Evolutionary conservation across 1,140 invertebrate genomes (phyloP).

Genomic region (Eumaeus atala): DNA sequence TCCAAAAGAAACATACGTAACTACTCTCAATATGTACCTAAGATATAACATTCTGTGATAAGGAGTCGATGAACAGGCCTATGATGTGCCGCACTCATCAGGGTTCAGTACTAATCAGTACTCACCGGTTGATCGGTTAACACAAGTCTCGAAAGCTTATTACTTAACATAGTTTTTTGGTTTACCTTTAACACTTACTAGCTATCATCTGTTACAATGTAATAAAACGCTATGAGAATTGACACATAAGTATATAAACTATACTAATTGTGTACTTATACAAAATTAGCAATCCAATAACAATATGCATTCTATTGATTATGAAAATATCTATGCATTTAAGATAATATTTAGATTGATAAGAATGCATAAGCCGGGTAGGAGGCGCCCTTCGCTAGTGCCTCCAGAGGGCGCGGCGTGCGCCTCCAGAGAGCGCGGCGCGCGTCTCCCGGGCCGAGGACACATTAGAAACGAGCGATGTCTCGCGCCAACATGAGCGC

Average conservation of each 20-base stretch:
- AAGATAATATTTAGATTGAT: conserved; percentile 45
- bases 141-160: conserved; percentile 43
- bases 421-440: neutral
- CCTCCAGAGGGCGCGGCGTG: neutral
- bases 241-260: conserved; percentile 76
- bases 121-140: conserved; percentile 26
- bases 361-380: conserved; percentile 26
- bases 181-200: conserved; percentile 71
- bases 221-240: conserved; percentile 75
- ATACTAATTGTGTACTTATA: conserved; percentile 74
- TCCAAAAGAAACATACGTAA: too few relatives aligned
- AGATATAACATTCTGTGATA: too few relatives aligned
- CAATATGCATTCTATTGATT: conserved; percentile 70
- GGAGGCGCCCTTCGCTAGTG: conserved; percentile 15
- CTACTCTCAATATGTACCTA: too few relatives aligned
- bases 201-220: conserved; percentile 65
- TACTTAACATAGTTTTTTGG: conserved; percentile 49
- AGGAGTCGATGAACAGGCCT: conserved; percentile 2
- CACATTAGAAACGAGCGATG: conserved; percentile 3
- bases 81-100: conserved; percentile 15
- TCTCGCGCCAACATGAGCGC: neutral
- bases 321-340: conserved; percentile 66
- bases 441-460: neutral
- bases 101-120: conserved; percentile 17
- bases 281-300: conserved; percentile 72